Percentiles rank a stretch among this genome's conserved stretches.
Evolutionary conservation across 2,888 invertebrate species (phyloP).

Genomic region (Apamea sordens): DNA sequence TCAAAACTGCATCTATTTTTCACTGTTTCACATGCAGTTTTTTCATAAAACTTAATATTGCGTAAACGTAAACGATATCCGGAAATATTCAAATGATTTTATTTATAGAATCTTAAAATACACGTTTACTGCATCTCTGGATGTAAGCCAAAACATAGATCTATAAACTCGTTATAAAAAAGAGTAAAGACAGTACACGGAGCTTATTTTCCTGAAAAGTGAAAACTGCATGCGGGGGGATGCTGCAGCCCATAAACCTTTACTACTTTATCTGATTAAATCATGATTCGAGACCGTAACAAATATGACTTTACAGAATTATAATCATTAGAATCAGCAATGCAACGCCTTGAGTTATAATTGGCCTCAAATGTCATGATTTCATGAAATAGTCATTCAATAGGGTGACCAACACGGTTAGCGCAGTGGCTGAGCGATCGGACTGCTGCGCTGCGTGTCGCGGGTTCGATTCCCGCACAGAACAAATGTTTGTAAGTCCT

Average conservation of each 20-base stretch:
- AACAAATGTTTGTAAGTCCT: no score
- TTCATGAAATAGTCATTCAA: no score
- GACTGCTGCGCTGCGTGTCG: no score
- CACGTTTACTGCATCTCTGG: conserved; percentile 70
- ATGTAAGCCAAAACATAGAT: conserved; percentile 72
- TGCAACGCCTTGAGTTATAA: no score
- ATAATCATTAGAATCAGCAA: no score
- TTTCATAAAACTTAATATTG: neutral
- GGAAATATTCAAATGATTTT: conserved; percentile 50
- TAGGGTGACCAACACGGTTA: no score
- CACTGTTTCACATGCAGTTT: conserved; percentile 19
- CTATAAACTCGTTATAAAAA: conserved; percentile 32
- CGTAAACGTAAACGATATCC: conserved; percentile 10
- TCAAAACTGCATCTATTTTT: neutral
- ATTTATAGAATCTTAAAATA: conserved; percentile 70
- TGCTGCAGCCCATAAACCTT: neutral
- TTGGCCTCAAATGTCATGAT: no score
- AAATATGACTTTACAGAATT: no score
- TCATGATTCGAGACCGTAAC: no score
- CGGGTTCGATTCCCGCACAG: no score
- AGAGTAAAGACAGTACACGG: conserved; percentile 8
- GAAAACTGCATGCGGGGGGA: neutral
- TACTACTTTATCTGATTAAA: neutral
- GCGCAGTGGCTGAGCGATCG: no score
- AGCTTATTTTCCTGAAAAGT: neutral